These are phyloP conservation scores for Apotomis betuletana DNA, from an alignment of 2,888 invertebrate genomes.

Conservation along the genomic window DNA sequence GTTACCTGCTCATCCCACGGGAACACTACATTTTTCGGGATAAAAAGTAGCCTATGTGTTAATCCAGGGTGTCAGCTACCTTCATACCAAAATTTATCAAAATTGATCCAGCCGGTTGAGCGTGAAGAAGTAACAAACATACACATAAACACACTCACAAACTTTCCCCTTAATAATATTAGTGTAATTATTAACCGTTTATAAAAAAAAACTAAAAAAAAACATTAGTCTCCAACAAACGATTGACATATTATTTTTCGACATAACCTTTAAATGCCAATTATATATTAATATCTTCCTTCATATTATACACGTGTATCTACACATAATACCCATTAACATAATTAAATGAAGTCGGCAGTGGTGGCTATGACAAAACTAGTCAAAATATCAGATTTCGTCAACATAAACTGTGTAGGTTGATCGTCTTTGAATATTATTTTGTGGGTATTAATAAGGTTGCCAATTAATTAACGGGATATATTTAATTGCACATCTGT, in stretches of 20 bases:
- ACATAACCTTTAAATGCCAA: conserved; percentile 24
- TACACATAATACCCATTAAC: conserved; percentile 9
- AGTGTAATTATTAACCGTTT: neutral
- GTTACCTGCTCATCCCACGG: too few species aligned
- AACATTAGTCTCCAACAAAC: conserved; percentile 3
- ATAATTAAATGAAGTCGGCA: conserved; percentile 20
- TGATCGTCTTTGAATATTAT: conserved; percentile 11
- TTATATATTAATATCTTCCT: conserved; percentile 9
- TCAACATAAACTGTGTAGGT: conserved; percentile 18
- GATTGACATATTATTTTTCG: neutral
- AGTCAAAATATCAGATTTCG: conserved; percentile 30
- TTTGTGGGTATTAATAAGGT: neutral
- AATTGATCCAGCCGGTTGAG: too few species aligned
- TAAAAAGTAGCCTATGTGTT: too few species aligned
- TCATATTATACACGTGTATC: conserved; percentile 1
- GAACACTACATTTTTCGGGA: too few species aligned
- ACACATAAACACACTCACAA: too few species aligned
- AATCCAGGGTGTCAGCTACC: too few species aligned
- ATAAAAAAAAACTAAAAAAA: neutral
- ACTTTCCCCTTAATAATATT: too few species aligned
- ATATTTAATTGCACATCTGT: too few species aligned
- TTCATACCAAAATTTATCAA: too few species aligned
- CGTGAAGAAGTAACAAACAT: too few species aligned
- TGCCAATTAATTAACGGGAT: neutral
- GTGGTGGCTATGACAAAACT: neutral